Evolutionary conservation across 2,797 vertebrate species (phyloP), one percentile per base, ranked within the genome.

Genomic region (Premnoplex brunnescens): DNA sequence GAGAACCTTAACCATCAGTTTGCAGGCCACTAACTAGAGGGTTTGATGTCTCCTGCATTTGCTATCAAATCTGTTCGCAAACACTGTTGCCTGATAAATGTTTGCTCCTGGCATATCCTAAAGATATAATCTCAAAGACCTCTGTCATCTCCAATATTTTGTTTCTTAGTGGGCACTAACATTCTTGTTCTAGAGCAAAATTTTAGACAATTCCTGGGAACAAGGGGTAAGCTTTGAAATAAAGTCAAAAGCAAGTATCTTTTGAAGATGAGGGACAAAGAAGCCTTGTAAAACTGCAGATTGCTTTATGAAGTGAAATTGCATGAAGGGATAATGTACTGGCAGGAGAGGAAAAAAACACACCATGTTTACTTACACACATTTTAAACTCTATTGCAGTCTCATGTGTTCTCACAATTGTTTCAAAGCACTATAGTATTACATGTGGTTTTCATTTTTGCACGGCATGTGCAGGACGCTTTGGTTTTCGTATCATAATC

Each of bases 341-440:
- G 88, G 55, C 64, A 89, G 32, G 39, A 78, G 28, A 43, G 3
- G 14, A 32, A 36, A 51, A 12, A 13, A 84, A 82, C 27, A 66
- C 36, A 44, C 10, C 0, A 0, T 43, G 34, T 78, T 93, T 74
- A 71, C 34, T 48, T 43, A 66, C n/a, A 48, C 4, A 51, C 34
- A 43, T 56, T 88, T 82, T 58, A 69, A 59, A 71, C 39, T 60
- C 64, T 37, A 37, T 46, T 82, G 32, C 55, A 87, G 32, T 41
- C 51, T 79, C 83, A 54, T 27, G 37, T 68, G 72, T 87, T 95
- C 85, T 88, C 82, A 83, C 63, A 69, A n/a, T 37, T 81, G 48
- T 66, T 93, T 62, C 44, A 52, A 90, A 55, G 49, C 28, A 56
- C 37, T 43, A 44, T 26, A 72, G 19, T n/a, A 59, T n/a, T 56